Evolutionary conservation across 2,888 invertebrate species (phyloP), one percentile per base, ranked within the genome.

Genomic region (Lithophane leautieri): DNA sequence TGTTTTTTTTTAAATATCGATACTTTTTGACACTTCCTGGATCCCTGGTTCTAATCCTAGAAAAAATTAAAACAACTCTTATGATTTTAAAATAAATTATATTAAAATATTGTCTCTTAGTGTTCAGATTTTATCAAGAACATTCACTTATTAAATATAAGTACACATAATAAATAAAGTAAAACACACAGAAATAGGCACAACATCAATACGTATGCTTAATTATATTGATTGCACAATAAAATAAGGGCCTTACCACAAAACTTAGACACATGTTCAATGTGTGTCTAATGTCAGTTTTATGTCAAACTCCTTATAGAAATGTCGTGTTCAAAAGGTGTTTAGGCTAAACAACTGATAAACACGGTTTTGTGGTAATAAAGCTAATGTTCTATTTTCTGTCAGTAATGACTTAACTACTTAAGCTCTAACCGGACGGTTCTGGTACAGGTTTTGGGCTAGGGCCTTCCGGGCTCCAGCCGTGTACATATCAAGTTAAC

Each of bases 101-200:
- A 81, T 60, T 83, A 73, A 83, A 79, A 73, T 83, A 83, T 79
- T 4, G 14, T 83, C 47, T 79, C 60, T 65, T 47, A 28, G 9
- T 44, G 25, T 58, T 58, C 14, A 70, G 25, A 78, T 60, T 56
- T 66, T 60, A 66, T 70, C 11, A 70, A 78, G 28, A 67, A 42
- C 65, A 56, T 52, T 62, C 9, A 50, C 16, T 50, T 28, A 73
- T 8, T 65, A 65, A 60, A 73, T 81, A 80, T 42, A n/a, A n/a
- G n/a, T n/a, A 76, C 22, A 44, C 19, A 14, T 19, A 34, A 42
- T 78, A 75, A 75, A 75, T 76, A 56, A 7, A n/a, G 42, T 78
- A 28, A 56, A 76, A 16, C 7, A 54, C 19, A 62, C 50, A 34
- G 9, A 76, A 50, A n/a, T 62, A 56, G 25, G 42, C 34, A 54